Evolutionary conservation across 2,888 invertebrate species (phyloP).

Genomic region (Phorcus lineatus): DNA sequence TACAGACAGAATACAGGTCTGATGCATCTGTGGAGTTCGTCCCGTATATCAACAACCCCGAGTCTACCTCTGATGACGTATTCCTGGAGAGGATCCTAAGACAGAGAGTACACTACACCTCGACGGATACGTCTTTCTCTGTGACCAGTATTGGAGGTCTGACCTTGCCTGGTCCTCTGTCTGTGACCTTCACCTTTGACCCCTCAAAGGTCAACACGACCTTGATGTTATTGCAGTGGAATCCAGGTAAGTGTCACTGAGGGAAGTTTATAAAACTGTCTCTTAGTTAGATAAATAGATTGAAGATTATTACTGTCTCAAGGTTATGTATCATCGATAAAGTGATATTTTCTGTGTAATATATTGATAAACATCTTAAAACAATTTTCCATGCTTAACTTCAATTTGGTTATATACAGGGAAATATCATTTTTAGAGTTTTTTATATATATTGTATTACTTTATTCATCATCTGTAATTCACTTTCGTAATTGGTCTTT

Average conservation of each 20-base stretch:
- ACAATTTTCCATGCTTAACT: too few species aligned
- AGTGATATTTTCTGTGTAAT: too few species aligned
- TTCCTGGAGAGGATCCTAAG: slow-evolving; percentile 46
- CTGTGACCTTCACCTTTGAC: slow-evolving; percentile 28
- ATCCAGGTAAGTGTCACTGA: slow-evolving; percentile 23
- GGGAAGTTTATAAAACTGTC: too few species aligned
- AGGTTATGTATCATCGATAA: too few species aligned
- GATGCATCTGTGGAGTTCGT: slow-evolving; percentile 51
- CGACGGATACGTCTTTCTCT: slow-evolving; percentile 29
- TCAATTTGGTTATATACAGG: too few species aligned
- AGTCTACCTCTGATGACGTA: slow-evolving; percentile 33
- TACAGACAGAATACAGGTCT: slow-evolving; percentile 48
- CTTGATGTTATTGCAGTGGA: slow-evolving; percentile 34
- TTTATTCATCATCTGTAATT: too few species aligned
- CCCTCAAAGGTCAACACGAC: slow-evolving; percentile 21
- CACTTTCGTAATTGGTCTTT: too few species aligned
- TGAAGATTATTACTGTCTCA: too few species aligned
- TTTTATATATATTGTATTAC: background rate
- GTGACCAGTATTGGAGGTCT: slow-evolving; percentile 34
- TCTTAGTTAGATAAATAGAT: too few species aligned
- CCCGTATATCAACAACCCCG: slow-evolving; percentile 54
- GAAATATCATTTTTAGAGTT: too few species aligned
- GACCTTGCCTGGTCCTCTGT: slow-evolving; percentile 33
- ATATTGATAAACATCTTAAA: too few species aligned
- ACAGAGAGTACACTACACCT: slow-evolving; percentile 38